Evolutionary conservation across 2,888 invertebrate genomes (phyloP), one percentile per base, ranked within the genome.

Genomic region (Phaedon cochleariae): DNA sequence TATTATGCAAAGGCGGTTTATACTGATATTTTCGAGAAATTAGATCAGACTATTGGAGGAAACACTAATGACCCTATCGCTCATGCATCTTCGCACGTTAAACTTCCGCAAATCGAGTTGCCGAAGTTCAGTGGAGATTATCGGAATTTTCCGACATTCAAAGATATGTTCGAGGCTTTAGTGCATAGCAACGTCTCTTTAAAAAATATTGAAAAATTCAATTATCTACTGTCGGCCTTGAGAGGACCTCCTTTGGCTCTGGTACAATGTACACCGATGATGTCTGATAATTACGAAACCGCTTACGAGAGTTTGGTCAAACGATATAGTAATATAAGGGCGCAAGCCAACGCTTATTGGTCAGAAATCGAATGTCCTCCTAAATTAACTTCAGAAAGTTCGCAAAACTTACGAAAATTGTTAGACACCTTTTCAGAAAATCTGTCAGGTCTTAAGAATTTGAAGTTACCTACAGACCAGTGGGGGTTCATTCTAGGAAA

Each of bases 391-490:
- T 20, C 26, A 17, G 52, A 52, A 6, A 29, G n/a, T 15, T 26
- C 52, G 9, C 52, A 31, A 17, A n/a, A 7, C 6, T 9, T 52
- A 22, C 9, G 52, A 31, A 26, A 52, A 31, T 9, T 26, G 15
- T 15, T 52, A 26, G 52, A 52, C 26, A 26, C 52, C 3, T 52
- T 52, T 52, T 22, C 22, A 17, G 52, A 52, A 29, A 52, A 52
- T 26, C n/a, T 52, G 15, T 7, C 29, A 26, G 52, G 48, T 7
- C 26, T 51, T 3, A 51, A 26, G 17, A 51, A 51, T 21, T 22
- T 51, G 22, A 22, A 22, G 3, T 51, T 51, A 7, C 26, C 51
- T 21, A 51, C 51, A 10, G 26, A 51, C 22, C 22, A 51, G n/a
- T 51, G 51, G 26, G 29, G 26, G 22, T 51, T 51, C 29, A 18